Conservation (phyloP, 1,140 invertebrate species). For the Tetramorium alpestre region DNA sequence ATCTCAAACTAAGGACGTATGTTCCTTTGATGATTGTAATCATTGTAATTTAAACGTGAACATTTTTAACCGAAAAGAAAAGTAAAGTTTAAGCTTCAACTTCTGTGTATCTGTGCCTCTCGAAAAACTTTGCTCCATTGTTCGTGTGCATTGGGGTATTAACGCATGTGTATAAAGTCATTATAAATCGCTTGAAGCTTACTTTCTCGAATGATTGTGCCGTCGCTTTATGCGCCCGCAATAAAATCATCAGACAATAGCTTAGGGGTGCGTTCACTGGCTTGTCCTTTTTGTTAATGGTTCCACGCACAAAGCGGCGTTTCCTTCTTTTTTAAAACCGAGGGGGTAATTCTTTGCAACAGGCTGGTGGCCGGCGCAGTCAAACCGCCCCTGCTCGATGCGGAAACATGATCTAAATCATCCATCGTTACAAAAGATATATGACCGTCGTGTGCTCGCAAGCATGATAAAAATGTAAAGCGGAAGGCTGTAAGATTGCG, state of each 20-base stretch:
- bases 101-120: background rate
- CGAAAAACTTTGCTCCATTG: background rate
- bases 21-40: background rate
- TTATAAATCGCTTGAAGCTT: constrained; percentile 31
- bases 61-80: background rate
- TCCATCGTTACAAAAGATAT: constrained; percentile 49
- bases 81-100: background rate
- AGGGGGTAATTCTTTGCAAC: background rate
- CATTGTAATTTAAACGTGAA: background rate
- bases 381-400: background rate
- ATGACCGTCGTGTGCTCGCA: background rate
- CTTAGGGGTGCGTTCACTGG: constrained; percentile 50
- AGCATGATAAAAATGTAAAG: constrained; percentile 57
- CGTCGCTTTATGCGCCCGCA: constrained; percentile 6
- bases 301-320: constrained; percentile 20
- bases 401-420: constrained; percentile 46
- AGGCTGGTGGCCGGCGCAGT: background rate
- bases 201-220: constrained; percentile 43
- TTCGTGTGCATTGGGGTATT: background rate
- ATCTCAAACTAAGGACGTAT: background rate
- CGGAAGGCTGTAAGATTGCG: constrained; percentile 24
- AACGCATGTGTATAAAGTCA: background rate
- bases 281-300: constrained; percentile 43
- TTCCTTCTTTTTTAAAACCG: constrained; percentile 18
- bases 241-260: constrained; percentile 58